These are phyloP conservation scores for Phoenoteleia sp. DNA, from an alignment of 2,888 invertebrate species.

Conservation along the genomic window DNA sequence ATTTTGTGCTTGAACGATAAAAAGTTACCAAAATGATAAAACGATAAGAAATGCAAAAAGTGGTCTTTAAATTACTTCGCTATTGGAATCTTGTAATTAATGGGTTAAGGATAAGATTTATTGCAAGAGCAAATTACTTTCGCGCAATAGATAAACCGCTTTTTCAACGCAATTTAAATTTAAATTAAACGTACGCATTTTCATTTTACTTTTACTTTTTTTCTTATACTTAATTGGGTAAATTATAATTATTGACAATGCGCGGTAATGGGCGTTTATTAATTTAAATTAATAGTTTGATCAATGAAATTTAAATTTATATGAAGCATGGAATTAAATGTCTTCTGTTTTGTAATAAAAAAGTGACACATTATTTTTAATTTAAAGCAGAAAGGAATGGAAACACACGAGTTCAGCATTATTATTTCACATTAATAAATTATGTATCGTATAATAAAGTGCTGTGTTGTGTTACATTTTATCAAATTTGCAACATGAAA, in stretches of 20 bases:
- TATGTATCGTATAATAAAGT: not conserved
- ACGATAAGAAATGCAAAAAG: slow-evolving; percentile 9
- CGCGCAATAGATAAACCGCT: slow-evolving; percentile 46
- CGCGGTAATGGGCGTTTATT: too few relatives aligned
- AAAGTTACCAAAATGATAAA: slow-evolving; percentile 22
- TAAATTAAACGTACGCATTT: slow-evolving; percentile 19
- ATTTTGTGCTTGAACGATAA: too few relatives aligned
- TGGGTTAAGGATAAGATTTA: slow-evolving; percentile 55
- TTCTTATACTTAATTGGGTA: not conserved
- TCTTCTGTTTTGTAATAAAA: not conserved
- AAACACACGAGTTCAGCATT: not conserved
- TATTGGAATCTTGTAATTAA: slow-evolving; percentile 51
- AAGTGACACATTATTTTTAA: not conserved
- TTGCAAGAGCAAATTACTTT: slow-evolving; percentile 51
- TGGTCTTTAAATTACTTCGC: slow-evolving; percentile 26
- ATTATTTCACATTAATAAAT: not conserved
- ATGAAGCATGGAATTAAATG: too few relatives aligned
- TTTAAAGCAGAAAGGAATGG: not conserved
- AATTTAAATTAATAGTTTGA: too few relatives aligned
- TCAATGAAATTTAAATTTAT: too few relatives aligned
- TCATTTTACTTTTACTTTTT: not conserved
- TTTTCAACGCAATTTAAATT: slow-evolving; percentile 39
- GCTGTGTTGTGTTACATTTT: not conserved
- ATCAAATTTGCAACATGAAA: not conserved
- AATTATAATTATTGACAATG: not conserved